Conservation (phyloP, 2,797 vertebrate species). For the Sciurus vulgaris region DNA sequence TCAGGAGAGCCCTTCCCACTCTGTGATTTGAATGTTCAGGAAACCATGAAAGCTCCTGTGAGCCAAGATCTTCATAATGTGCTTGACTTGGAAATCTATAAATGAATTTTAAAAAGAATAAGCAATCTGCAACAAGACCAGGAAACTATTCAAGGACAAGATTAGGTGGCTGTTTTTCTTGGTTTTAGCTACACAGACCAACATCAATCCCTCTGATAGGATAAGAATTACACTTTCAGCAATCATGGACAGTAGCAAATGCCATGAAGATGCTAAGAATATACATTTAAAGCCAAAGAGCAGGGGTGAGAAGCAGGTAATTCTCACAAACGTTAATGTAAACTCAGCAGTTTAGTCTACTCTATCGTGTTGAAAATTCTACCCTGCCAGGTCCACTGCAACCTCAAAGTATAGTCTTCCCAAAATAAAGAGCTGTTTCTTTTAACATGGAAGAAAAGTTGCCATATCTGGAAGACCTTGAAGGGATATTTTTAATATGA, state of each 20-base stretch:
- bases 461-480: not conserved
- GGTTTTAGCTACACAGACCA: constrained; percentile 14
- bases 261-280: not conserved
- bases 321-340: not conserved
- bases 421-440: not conserved
- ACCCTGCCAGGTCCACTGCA: not conserved
- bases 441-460: not conserved
- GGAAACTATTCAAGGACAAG: constrained; percentile 61
- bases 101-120: constrained; percentile 51
- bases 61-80: constrained; percentile 53
- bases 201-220: not conserved
- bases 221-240: not conserved
- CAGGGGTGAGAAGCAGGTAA: not conserved
- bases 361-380: not conserved
- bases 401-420: not conserved
- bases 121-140: constrained; percentile 1
- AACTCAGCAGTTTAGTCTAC: not conserved
- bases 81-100: constrained; percentile 50
- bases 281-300: not conserved
- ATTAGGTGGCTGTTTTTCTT: not conserved
- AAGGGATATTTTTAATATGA: not conserved
- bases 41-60: not conserved
- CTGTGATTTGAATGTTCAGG: constrained; percentile 34
- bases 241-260: not conserved
- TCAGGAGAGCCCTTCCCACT: not conserved